Evolutionary conservation across 2,113 vertebrate genomes (phyloP).

Genomic region (Antigone vipio): DNA sequence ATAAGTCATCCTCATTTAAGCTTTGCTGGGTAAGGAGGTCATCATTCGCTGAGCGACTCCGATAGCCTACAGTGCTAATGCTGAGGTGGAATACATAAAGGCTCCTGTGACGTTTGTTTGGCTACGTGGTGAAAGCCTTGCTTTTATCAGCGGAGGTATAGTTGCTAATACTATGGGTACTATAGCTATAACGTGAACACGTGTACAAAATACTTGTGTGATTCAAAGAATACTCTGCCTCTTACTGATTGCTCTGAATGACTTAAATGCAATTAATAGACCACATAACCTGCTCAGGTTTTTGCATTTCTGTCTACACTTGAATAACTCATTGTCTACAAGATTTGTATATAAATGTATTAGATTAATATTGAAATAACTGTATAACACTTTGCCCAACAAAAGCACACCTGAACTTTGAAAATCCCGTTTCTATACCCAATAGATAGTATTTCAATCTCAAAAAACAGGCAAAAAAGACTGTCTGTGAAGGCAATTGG

Average conservation of each 20-base stretch:
- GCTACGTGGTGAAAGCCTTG: neutral
- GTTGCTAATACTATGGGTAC: neutral
- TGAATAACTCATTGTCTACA: neutral
- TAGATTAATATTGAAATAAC: neutral
- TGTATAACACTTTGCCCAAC: neutral
- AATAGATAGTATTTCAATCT: neutral
- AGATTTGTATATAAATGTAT: neutral
- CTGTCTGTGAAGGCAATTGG: neutral
- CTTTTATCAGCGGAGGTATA: neutral
- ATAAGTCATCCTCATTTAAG: neutral
- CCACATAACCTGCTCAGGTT: neutral
- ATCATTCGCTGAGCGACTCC: neutral
- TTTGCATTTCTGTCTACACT: neutral
- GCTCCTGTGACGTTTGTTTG: rapidly evolving
- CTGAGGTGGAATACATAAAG: neutral
- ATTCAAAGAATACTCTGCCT: neutral
- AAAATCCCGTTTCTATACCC: neutral
- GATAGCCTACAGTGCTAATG: neutral
- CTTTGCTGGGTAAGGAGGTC: neutral
- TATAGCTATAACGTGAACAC: neutral
- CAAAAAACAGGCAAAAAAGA: neutral
- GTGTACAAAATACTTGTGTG: neutral
- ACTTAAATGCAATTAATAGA: neutral
- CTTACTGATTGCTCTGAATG: neutral
- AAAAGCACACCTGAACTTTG: neutral